Evolutionary conservation across 2,888 invertebrate genomes (phyloP).

Genomic region (Cantharis rustica): DNA sequence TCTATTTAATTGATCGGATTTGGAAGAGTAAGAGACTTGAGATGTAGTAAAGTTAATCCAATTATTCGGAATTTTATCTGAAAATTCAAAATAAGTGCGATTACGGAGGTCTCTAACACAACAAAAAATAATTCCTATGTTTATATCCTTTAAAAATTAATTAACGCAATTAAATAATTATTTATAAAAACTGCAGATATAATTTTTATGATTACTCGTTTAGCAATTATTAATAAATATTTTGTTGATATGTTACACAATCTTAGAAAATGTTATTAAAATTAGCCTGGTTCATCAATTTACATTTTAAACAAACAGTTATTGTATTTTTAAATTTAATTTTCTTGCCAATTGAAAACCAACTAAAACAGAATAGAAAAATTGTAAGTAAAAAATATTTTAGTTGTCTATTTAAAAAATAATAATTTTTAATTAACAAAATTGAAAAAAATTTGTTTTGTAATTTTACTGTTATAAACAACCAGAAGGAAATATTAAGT

Average conservation of each 20-base stretch:
- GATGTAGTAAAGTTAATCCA: not conserved
- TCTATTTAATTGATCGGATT: not conserved
- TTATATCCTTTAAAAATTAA: not conserved
- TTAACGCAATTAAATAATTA: not conserved
- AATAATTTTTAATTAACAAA: too few relatives aligned
- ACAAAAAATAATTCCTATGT: not conserved
- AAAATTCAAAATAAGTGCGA: not conserved
- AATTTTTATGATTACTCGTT: not conserved
- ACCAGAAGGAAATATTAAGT: too few relatives aligned
- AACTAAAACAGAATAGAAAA: too few relatives aligned
- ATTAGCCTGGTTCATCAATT: not conserved
- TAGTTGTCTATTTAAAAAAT: too few relatives aligned
- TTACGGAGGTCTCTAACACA: not conserved
- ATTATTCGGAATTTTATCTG: not conserved
- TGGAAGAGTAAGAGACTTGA: not conserved
- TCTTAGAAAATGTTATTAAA: not conserved
- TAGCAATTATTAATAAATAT: not conserved
- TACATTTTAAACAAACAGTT: not conserved
- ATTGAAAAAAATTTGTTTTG: too few relatives aligned
- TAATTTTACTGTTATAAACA: not conserved
- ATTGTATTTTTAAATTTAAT: too few relatives aligned
- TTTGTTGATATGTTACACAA: not conserved
- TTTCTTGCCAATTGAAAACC: too few relatives aligned
- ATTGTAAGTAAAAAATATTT: too few relatives aligned
- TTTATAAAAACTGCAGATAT: not conserved